Evolutionary conservation across 2,797 vertebrate species (phyloP), one percentile per base, ranked within the genome.

Genomic region (Peromyscus attwateri): DNA sequence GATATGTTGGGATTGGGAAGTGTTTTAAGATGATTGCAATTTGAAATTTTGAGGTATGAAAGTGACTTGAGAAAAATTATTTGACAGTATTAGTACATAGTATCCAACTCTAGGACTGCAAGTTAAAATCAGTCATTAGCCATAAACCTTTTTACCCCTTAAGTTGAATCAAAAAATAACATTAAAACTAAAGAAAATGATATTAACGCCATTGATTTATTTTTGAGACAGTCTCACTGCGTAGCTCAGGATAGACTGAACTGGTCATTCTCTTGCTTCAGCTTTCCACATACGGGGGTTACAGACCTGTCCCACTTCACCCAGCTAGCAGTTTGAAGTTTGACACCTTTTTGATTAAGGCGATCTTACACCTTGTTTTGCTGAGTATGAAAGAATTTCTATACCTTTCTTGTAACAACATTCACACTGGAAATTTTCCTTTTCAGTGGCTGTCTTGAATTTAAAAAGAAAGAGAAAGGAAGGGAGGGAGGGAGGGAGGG

Each of bases 51-150:
- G 92, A 98, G 97, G 96, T 98, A 95, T 97, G 94, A 98, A 98
- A 97, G 80, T 96, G 95, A 98, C 97, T 98, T 98, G 95, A 98
- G 98, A 98, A 98, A 98, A 98, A 97, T 98, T 75, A 89, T 97
- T 98, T 98, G 95, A 96, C 93, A 94, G 85, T 94, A 96, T 98
- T 98, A 88, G 98, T 68, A 16, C 64, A n/a, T 25, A 83, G 71
- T 97, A 93, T 97, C 97, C 98, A 97, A 94, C 80, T 97, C 97
- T 97, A 84, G 97, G 83, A 97, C 87, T 97, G 60, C 34, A 71
- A 29, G 34, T 87, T 97, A 96, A 95, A 92, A 0, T 21, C 95
- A 92, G 97, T 91, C 95, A 89, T 90, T 3, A 0, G 12, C 95
- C 94, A 95, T 19, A 91, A 94, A 40, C 57, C 3, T 71, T 17